A percentile compares a stretch with the other conserved stretches of the same genome.
These are phyloP conservation scores for Endotricha flammealis DNA, from an alignment of 2,888 invertebrate species.

Conservation along the genomic window DNA sequence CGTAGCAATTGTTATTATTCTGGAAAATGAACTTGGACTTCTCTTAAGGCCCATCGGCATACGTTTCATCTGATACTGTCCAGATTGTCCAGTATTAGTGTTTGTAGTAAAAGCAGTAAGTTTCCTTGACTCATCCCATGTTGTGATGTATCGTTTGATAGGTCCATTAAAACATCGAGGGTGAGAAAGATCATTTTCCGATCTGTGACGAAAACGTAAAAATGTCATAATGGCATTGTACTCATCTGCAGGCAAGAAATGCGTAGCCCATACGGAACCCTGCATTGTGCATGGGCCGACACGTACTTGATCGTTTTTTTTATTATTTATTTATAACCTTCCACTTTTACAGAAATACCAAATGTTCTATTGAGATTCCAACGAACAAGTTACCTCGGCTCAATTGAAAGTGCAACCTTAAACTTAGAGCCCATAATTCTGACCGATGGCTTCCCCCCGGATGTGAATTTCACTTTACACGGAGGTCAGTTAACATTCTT, in stretches of 20 bases:
- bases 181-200: too few relatives aligned
- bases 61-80: conserved; percentile 8
- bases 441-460: conserved; percentile 24
- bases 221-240: too few relatives aligned
- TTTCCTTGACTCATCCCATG: neutral
- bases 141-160: too few relatives aligned
- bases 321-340: too few relatives aligned
- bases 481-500: conserved; percentile 32
- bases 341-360: neutral
- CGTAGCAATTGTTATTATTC: conserved; percentile 14
- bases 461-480: conserved; percentile 25
- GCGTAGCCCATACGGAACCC: too few relatives aligned
- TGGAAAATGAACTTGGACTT: conserved; percentile 13
- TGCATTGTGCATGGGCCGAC: too few relatives aligned
- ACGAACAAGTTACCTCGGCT: conserved; percentile 24
- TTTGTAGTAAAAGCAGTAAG: neutral
- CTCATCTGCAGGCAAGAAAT: too few relatives aligned
- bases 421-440: conserved; percentile 26
- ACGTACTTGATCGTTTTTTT: too few relatives aligned
- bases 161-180: too few relatives aligned
- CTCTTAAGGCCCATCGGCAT: conserved; percentile 16
- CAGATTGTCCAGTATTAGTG: neutral
- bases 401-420: conserved; percentile 20
- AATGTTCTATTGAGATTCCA: conserved; percentile 24
- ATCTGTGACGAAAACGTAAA: too few relatives aligned